phyloP scores from a whole-genome alignment of 92 coral and sea anemone genomes.

The Actinostola sp. region DNA sequence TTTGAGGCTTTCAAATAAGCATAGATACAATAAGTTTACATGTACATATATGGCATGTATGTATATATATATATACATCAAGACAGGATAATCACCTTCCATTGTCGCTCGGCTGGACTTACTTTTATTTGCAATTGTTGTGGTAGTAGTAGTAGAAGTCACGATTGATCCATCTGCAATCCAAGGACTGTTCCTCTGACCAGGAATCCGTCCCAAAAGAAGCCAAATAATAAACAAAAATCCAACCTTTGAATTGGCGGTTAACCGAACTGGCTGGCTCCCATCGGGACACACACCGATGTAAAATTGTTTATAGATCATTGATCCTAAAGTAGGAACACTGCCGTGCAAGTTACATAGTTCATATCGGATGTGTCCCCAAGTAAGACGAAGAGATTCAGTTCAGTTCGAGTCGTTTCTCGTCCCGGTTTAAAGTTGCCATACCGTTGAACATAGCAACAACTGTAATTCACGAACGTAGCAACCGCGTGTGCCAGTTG shows the following conservation, averaged over 20 bases:
- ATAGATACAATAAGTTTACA: too few species aligned
- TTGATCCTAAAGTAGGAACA: background rate
- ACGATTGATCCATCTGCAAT: background rate
- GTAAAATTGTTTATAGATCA: background rate
- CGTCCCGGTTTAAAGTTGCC: background rate
- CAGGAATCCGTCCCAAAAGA: background rate
- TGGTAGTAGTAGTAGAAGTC: background rate
- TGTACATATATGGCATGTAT: too few species aligned
- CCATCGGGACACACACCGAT: background rate
- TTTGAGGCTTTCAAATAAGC: too few species aligned
- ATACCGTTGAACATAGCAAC: slow-evolving; percentile 22
- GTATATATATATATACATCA: too few species aligned
- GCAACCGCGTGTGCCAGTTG: slow-evolving; percentile 15
- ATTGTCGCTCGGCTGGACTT: slow-evolving; percentile 5
- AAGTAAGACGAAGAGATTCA: background rate
- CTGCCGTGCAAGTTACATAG: background rate
- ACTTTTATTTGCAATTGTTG: background rate
- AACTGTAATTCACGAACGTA: slow-evolving; percentile 2
- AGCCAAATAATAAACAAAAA: background rate
- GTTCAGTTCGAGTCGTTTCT: background rate
- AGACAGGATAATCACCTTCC: background rate
- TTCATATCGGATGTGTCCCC: too few species aligned
- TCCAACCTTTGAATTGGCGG: slow-evolving; percentile 15
- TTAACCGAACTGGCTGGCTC: background rate
- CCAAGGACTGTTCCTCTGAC: background rate